Base-by-base conservation (phyloP, 2,797 vertebrate genomes). In the Pseudochaenichthys georgianus region DNA sequence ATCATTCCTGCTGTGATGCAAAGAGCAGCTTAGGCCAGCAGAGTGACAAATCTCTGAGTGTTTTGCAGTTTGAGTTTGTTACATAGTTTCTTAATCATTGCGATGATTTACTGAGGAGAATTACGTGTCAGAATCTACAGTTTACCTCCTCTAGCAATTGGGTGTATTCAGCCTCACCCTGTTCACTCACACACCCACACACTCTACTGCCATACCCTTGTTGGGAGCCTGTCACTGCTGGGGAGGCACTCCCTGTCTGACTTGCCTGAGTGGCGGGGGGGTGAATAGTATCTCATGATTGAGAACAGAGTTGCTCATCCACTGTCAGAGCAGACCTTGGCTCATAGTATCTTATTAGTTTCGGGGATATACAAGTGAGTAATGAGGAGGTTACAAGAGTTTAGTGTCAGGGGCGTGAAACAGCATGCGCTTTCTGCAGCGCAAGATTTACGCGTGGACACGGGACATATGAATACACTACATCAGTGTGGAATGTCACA, bases 401-500 rank as follows among this genome's bases (percentile, higher is more conserved):
- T 59, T 47, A n/a, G 31, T 46, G 38, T 51, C 16, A n/a, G n/a
- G 55, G 21, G 28, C 41, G 38, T 48, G 19, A 55, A 46, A 19
- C 28, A 52, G 55, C 21, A 28, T 66, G 17, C 3, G 2, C 34
- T 55, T 74, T 28, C 38, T 34, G 41, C 63, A 64, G 66, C 5
- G 23, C 12, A 54, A 6, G 46, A 73, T 79, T 83, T 64, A 78
- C 11, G 0, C 6, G 12, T 2, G 12, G 31, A 69, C 52, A 1
- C 58, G 5, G 70, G 75, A 62, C 80, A 50, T 66, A 72, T 43
- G 83, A 90, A 90, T 82, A 64, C 85, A 57, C 60, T 77, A 50
- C 38, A 60, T 21, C 50, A 54, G 85, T 88, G 93, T 84, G 90
- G 92, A 95, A 95, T 95, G 88, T 95, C 88, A 82, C 94, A 93